Conservation (phyloP, 2,797 vertebrate genomes). For the Fratercula arctica region DNA sequence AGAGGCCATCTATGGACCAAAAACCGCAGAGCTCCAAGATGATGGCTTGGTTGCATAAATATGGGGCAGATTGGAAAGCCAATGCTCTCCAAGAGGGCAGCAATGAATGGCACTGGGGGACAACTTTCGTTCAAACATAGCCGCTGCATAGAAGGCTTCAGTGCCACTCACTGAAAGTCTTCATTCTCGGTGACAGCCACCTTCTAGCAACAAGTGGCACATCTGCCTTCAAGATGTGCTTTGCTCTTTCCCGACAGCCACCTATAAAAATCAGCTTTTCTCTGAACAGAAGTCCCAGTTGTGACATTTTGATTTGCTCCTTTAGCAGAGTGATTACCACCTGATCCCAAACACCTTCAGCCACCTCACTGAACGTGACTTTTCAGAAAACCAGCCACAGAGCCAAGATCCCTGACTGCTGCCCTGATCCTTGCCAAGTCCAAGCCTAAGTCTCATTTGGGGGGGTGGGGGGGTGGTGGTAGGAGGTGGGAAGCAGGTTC, state of each 20-base stretch:
- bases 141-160: neutral
- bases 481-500: neutral
- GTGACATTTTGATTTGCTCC: neutral
- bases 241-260: neutral
- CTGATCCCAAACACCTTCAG: neutral
- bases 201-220: constrained; percentile 62
- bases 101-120: neutral
- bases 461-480: too few species aligned
- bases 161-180: neutral
- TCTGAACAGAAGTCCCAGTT: neutral
- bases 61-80: neutral
- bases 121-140: neutral
- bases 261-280: neutral
- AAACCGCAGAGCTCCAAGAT: neutral
- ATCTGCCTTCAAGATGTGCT: constrained; percentile 27
- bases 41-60: neutral
- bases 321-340: neutral
- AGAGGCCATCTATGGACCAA: constrained; percentile 32
- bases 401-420: neutral
- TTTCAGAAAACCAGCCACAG: neutral
- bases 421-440: neutral
- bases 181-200: neutral
- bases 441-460: neutral
- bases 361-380: neutral
- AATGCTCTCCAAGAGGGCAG: neutral